phyloP scores from a whole-genome alignment of 92 coral and sea anemone genomes.

The Phenganax marumi region DNA sequence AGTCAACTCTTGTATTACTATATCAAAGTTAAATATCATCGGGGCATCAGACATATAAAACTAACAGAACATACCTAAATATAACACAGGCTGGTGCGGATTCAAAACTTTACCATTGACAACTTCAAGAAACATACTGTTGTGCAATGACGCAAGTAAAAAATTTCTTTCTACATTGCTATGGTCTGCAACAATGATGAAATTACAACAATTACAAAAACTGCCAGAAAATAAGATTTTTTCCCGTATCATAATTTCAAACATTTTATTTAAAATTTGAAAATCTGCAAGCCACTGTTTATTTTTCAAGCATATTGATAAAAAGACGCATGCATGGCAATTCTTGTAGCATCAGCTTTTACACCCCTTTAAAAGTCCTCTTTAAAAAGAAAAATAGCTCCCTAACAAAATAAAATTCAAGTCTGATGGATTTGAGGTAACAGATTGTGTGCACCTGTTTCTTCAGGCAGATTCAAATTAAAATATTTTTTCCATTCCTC shows the following conservation, averaged over 20 bases:
- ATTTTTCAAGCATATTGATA: no score
- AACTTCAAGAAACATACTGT: conserved; percentile 7
- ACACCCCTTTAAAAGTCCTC: no score
- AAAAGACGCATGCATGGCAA: no score
- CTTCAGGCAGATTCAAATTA: conserved; percentile 12
- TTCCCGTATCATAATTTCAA: not conserved
- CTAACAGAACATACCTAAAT: not conserved
- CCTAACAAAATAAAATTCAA: no score
- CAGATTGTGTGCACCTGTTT: not conserved
- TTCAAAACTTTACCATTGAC: conserved; percentile 4
- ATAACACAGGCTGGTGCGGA: not conserved
- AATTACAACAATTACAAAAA: conserved; percentile 21
- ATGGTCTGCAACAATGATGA: conserved; percentile 7
- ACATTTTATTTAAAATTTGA: not conserved
- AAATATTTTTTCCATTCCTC: conserved; percentile 34
- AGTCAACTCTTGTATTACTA: not conserved
- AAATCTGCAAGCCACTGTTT: not conserved
- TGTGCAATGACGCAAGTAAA: not conserved
- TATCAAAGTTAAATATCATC: not conserved
- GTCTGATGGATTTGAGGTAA: no score
- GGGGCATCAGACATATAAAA: no score
- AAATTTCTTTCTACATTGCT: conserved; percentile 21
- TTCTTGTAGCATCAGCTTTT: no score
- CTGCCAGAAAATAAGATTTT: not conserved
- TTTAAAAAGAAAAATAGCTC: no score